These are phyloP conservation scores for Heterodera filipjevi DNA, from an alignment of 2,888 invertebrate genomes.

Conservation along the genomic window DNA sequence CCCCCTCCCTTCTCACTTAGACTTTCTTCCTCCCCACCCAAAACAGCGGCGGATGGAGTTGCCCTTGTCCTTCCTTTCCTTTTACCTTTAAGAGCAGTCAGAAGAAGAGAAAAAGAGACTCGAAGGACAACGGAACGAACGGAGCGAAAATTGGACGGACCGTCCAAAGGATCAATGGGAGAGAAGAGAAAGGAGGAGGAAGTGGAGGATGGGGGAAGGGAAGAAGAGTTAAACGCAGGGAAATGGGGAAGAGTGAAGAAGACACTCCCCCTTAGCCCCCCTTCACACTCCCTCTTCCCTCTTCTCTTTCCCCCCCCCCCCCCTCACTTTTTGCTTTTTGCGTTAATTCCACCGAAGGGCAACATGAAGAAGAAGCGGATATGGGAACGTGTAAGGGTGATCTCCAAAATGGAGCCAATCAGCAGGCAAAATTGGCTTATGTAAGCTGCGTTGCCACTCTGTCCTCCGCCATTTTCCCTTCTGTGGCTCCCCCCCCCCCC, in stretches of 20 bases:
- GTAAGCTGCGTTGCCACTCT: neutral
- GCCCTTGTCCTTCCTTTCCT: constrained; percentile 7
- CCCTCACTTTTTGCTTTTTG: neutral
- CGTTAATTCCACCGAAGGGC: neutral
- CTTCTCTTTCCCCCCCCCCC: neutral
- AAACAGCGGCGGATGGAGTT: neutral
- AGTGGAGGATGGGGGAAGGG: neutral
- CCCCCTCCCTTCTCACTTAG: neutral
- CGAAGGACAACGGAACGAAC: constrained; percentile 10
- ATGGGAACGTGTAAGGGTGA: neutral
- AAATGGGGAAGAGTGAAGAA: neutral
- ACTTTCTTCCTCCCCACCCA: neutral
- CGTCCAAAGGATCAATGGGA: neutral
- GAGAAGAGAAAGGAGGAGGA: neutral
- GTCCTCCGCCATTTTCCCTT: no score
- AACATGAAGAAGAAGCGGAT: neutral
- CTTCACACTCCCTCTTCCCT: neutral
- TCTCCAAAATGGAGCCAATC: constrained; percentile 7
- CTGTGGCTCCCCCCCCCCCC: neutral
- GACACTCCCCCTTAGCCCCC: neutral
- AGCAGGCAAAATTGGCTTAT: constrained; percentile 2
- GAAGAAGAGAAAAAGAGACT: neutral
- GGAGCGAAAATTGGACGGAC: constrained; percentile 6
- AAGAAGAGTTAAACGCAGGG: neutral
- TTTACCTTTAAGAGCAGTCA: neutral